These are phyloP conservation scores for Chondrosia reniformis DNA, from an alignment of 37 sponge, comb jelly and placozoan genomes.

Conservation along the genomic window DNA sequence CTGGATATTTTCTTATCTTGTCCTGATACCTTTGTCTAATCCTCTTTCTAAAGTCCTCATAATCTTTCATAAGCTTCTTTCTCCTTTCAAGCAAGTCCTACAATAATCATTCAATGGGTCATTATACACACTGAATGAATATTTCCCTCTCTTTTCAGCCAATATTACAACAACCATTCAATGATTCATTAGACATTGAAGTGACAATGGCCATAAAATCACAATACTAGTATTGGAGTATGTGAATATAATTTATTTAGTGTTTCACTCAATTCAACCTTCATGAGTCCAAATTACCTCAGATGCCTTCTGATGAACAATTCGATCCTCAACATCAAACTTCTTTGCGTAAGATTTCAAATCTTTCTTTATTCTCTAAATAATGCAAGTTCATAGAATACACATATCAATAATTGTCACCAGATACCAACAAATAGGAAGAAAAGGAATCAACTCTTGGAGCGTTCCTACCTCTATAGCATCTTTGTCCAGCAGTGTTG, in stretches of 20 bases:
- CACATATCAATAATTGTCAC: not conserved
- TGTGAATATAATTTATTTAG: too few species aligned
- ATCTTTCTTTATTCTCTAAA: slow-evolving; percentile 74
- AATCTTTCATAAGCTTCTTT: slow-evolving; percentile 42
- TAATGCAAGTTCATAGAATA: not conserved
- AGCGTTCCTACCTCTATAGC: slow-evolving; percentile 72
- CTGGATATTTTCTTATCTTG: not conserved
- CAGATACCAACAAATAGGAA: not conserved
- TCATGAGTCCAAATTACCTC: too few species aligned
- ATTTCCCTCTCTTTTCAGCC: too few species aligned
- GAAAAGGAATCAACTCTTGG: too few species aligned
- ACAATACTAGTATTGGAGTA: too few species aligned
- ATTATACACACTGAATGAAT: not conserved
- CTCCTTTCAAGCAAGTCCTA: slow-evolving; percentile 79
- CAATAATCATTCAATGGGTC: not conserved
- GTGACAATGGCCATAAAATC: too few species aligned
- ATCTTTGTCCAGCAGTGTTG: slow-evolving; percentile 72
- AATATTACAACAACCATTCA: too few species aligned
- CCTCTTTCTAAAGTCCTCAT: slow-evolving; percentile 38
- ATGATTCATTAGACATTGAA: too few species aligned
- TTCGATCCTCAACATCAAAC: slow-evolving; percentile 85
- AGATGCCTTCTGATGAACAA: slow-evolving; percentile 76
- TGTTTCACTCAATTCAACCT: too few species aligned
- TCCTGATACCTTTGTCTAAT: slow-evolving; percentile 16
- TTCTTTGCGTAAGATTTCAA: slow-evolving; percentile 73